These are phyloP conservation scores for Diplogasteroides magnus DNA, from an alignment of 1,140 invertebrate genomes.

Conservation along the genomic window DNA sequence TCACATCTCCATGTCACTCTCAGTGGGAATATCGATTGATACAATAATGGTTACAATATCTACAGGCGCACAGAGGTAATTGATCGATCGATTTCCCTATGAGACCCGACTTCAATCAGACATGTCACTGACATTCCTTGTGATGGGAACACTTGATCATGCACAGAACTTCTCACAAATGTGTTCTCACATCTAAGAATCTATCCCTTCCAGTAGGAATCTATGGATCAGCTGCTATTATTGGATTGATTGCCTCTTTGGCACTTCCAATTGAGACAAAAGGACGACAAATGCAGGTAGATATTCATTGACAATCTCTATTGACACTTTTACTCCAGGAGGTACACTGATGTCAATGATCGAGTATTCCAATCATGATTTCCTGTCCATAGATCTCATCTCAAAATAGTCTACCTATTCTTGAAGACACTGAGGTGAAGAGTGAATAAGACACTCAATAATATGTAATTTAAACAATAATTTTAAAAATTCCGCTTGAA, in stretches of 20 bases:
- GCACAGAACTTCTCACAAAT: conserved; percentile 66
- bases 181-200: too few species aligned
- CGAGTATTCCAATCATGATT: too few species aligned
- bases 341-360: too few species aligned
- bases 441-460: too few species aligned
- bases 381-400: too few species aligned
- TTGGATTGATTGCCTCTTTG: conserved; percentile 70
- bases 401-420: too few species aligned
- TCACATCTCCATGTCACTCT: conserved; percentile 61
- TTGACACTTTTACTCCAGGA: too few species aligned
- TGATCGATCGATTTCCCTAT: conserved; percentile 66
- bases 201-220: conserved; percentile 68
- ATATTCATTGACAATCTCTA: too few species aligned
- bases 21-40: conserved; percentile 30
- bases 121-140: conserved; percentile 71
- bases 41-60: conserved; percentile 68
- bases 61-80: conserved; percentile 66
- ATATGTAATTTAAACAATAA: too few species aligned
- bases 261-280: conserved; percentile 74
- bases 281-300: conserved; percentile 59
- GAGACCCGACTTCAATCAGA: conserved; percentile 67
- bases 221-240: conserved; percentile 69
- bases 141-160: conserved; percentile 68
- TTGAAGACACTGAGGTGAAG: too few species aligned
- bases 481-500: too few species aligned